Percentiles rank a stretch among this genome's conserved stretches.
Evolutionary conservation across 2,797 vertebrate species (phyloP).

Genomic region (Scolopax bukidnonensis): DNA sequence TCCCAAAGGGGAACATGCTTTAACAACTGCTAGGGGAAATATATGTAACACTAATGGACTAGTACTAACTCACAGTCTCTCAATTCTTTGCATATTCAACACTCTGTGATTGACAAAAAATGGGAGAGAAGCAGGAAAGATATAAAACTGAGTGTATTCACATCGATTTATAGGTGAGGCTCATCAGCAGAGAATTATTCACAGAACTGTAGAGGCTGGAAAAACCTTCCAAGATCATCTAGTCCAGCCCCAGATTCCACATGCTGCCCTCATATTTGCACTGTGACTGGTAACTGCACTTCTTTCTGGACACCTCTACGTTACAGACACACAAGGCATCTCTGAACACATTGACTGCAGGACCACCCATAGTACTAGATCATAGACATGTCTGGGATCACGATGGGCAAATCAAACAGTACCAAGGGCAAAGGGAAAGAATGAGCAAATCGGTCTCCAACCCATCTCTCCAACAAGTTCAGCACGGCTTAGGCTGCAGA

Average conservation of each 20-base stretch:
- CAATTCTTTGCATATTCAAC: neutral
- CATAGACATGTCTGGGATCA: neutral
- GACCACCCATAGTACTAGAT: neutral
- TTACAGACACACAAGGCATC: neutral
- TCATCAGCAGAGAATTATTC: neutral
- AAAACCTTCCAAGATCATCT: neutral
- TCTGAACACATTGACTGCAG: neutral
- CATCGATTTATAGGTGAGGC: neutral
- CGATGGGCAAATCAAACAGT: neutral
- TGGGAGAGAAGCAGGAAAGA: neutral
- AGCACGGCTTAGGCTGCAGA: neutral
- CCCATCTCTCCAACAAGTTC: neutral
- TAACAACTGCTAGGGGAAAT: neutral
- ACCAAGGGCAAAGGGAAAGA: neutral
- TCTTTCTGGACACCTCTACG: neutral
- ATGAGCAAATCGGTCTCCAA: neutral
- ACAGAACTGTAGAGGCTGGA: neutral
- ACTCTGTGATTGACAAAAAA: neutral
- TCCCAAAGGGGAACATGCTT: neutral
- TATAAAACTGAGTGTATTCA: neutral
- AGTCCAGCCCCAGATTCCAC: neutral
- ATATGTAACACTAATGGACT: neutral
- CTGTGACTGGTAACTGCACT: neutral
- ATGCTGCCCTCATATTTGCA: neutral
- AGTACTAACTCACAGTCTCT: neutral